Percentiles rank a stretch among this genome's conserved stretches.
These are phyloP conservation scores for Ptychoptera contaminata DNA, from an alignment of 2,888 invertebrate species.

Conservation along the genomic window DNA sequence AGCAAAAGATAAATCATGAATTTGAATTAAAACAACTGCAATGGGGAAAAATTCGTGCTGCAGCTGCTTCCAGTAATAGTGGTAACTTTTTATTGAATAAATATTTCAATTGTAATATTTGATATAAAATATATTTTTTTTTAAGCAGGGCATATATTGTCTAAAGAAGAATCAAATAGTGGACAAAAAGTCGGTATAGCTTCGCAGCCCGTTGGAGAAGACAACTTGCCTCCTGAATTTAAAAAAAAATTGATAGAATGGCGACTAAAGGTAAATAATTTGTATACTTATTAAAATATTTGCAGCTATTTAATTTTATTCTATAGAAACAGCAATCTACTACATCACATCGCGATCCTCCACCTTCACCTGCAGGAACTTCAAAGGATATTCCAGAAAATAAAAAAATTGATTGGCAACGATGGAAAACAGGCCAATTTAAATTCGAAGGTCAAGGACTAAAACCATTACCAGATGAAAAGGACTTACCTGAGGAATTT, in stretches of 20 bases:
- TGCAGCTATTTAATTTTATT: background rate
- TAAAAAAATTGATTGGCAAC: constrained; percentile 43
- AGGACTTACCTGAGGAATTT: constrained; percentile 66
- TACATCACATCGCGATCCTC: constrained; percentile 13
- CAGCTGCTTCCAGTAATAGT: constrained; percentile 7
- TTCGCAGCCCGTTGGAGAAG: constrained; percentile 33
- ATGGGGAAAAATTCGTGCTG: constrained; percentile 35
- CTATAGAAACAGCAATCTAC: constrained; percentile 12
- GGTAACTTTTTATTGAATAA: constrained; percentile 1
- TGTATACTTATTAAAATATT: too few species aligned
- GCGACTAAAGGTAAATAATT: constrained; percentile 40
- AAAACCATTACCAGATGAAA: constrained; percentile 39
- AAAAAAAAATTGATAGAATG: constrained; percentile 74
- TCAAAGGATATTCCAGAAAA: constrained; percentile 23
- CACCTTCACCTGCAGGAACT: constrained; percentile 16
- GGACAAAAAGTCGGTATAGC: constrained; percentile 8
- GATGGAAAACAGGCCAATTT: constrained; percentile 38
- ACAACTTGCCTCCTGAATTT: constrained; percentile 62
- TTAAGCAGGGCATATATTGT: constrained; percentile 14
- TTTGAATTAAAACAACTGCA: constrained; percentile 56
- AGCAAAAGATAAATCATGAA: constrained; percentile 54
- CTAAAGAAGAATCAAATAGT: constrained; percentile 18
- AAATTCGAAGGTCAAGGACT: constrained; percentile 29
- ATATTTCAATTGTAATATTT: background rate
- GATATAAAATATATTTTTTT: constrained; percentile 1